A percentile compares a stretch with the other conserved stretches of the same genome.
Conservation (phyloP, 2,797 vertebrate genomes). For the Ataeniobius toweri region DNA sequence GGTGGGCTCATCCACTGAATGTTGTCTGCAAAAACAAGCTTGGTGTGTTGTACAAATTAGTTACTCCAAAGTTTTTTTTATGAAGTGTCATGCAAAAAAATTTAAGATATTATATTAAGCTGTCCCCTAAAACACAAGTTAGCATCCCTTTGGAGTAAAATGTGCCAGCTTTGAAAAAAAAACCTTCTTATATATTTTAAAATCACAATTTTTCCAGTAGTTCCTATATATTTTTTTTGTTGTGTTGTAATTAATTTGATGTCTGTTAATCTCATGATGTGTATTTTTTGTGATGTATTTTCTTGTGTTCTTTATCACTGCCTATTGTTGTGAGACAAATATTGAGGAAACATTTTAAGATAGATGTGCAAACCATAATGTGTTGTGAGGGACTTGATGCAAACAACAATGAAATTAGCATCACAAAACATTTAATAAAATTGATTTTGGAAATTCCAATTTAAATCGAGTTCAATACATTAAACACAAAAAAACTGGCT, state of each 20-base stretch:
- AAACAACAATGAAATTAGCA: constrained; percentile 6
- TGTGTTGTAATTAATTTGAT: constrained; percentile 12
- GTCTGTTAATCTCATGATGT: constrained; percentile 22
- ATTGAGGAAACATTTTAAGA: constrained; percentile 13
- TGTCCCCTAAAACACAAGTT: constrained; percentile 15
- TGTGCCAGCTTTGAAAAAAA: constrained; percentile 20
- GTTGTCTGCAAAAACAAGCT: constrained; percentile 27
- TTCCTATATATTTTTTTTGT: background rate
- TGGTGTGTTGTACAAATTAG: constrained; percentile 19
- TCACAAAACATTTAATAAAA: constrained; percentile 16
- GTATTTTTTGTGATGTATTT: constrained; percentile 13
- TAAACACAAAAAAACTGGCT: background rate
- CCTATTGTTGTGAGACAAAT: constrained; percentile 23
- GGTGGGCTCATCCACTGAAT: constrained; percentile 26
- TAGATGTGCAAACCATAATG: background rate
- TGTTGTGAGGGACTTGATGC: background rate
- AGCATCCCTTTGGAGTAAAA: constrained; percentile 12
- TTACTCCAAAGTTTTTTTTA: constrained; percentile 8
- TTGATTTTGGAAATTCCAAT: constrained; percentile 4
- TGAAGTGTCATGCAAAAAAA: background rate
- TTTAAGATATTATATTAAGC: background rate
- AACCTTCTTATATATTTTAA: constrained; percentile 1
- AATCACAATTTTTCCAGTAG: constrained; percentile 2
- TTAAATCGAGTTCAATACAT: constrained; percentile 1
- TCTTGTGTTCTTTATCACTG: constrained; percentile 20